Conservation (phyloP, 2,797 vertebrate genomes). For the Hozukius guyotensis region DNA sequence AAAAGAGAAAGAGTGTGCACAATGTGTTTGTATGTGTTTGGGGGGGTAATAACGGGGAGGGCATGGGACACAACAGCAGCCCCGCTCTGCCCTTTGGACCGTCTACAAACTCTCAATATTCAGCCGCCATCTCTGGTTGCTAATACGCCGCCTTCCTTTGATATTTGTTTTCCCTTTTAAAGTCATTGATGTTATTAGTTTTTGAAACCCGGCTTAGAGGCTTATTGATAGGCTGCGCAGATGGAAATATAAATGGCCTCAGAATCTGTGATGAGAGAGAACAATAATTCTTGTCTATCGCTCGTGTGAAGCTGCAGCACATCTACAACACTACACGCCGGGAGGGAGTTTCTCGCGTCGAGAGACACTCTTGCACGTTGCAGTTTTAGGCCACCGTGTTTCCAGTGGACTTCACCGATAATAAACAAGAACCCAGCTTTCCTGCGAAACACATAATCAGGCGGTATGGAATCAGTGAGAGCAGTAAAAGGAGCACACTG, state of each 20-base stretch:
- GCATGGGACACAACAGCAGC: conserved; percentile 51
- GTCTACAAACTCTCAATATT: conserved; percentile 66
- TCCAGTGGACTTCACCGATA: conserved; percentile 39
- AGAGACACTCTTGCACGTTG: conserved; percentile 21
- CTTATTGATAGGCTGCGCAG: conserved; percentile 67
- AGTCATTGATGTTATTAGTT: conserved; percentile 80
- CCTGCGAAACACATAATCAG: conserved; percentile 70
- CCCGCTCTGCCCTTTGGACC: conserved; percentile 53
- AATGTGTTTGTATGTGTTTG: conserved; percentile 39
- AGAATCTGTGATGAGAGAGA: conserved; percentile 63
- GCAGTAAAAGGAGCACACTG: conserved; percentile 74
- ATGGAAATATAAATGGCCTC: conserved; percentile 72
- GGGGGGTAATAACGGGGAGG: conserved; percentile 48
- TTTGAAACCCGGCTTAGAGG: conserved; percentile 72
- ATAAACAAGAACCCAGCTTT: conserved; percentile 53
- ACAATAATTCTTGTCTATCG: conserved; percentile 59
- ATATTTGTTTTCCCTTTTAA: conserved; percentile 79
- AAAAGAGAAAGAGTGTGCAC: conserved; percentile 18
- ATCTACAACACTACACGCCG: conserved; percentile 22
- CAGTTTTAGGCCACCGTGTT: conserved; percentile 45
- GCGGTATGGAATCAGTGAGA: conserved; percentile 65
- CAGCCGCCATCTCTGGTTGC: conserved; percentile 44
- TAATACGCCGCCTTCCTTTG: conserved; percentile 72
- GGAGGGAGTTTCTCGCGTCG: conserved; percentile 36
- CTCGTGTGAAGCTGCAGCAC: conserved; percentile 42